Evolutionary conservation across 2,797 vertebrate species (phyloP).

Genomic region (Enteromius viviparus): DNA sequence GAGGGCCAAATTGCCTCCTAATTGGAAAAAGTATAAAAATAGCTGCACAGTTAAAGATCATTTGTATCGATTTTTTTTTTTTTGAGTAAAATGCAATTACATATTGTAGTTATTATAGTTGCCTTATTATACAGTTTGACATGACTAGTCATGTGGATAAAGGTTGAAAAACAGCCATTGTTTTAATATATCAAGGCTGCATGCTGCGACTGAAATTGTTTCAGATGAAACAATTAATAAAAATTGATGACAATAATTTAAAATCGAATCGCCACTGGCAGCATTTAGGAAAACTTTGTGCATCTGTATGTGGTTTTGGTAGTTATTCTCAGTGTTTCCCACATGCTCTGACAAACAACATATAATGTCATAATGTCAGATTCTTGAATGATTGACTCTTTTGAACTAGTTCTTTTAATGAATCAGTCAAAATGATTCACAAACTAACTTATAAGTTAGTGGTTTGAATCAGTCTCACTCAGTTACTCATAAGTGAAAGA

Average conservation of each 20-base stretch:
- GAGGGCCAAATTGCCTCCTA: conserved; percentile 46
- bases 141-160: conserved; percentile 14
- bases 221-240: not conserved
- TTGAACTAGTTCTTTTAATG: not conserved
- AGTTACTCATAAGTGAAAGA: not conserved
- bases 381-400: not conserved
- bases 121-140: conserved; percentile 9
- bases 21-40: conserved; percentile 40
- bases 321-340: not conserved
- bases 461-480: not conserved
- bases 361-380: not conserved
- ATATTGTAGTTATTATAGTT: conserved; percentile 17
- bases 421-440: not conserved
- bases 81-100: conserved; percentile 22
- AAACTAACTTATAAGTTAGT: not conserved
- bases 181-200: not conserved
- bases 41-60: conserved; percentile 9
- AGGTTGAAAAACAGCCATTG: conserved; percentile 21
- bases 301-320: not conserved
- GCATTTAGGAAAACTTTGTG: not conserved
- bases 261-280: not conserved
- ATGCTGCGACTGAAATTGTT: not conserved
- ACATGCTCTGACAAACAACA: not conserved
- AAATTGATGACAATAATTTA: not conserved
- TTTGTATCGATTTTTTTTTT: conserved; percentile 30